phyloP scores from a whole-genome alignment of 1,140 invertebrate species.

The Diprion similis region DNA sequence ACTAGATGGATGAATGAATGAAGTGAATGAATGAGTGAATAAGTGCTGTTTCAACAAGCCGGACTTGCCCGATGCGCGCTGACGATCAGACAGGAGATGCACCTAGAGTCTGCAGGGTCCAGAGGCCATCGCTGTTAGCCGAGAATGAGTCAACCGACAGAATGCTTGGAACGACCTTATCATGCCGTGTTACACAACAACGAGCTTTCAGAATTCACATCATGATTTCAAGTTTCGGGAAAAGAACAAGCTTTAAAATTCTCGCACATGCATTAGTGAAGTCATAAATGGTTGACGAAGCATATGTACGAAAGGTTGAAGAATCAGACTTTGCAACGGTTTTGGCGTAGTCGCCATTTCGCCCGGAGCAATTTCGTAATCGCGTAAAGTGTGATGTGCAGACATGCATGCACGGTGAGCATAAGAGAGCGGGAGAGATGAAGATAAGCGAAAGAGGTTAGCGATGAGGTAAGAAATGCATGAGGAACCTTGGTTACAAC shows the following conservation, averaged over 20 bases:
- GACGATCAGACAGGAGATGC: background rate
- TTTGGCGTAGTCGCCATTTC: background rate
- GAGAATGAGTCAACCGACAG: too few relatives aligned
- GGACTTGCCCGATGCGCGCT: background rate
- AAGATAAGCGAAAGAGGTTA: too few relatives aligned
- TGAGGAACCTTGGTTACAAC: background rate
- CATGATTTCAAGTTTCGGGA: too few relatives aligned
- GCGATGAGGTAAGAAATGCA: too few relatives aligned
- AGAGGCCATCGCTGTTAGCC: background rate
- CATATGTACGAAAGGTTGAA: too few relatives aligned
- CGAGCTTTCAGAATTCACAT: too few relatives aligned
- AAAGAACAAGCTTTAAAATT: too few relatives aligned
- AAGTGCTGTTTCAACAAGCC: constrained; percentile 7
- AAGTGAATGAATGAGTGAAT: constrained; percentile 11
- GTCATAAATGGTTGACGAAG: too few relatives aligned
- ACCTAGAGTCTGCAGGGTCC: background rate
- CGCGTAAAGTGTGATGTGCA: background rate
- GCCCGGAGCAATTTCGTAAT: background rate
- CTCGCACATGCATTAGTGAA: too few relatives aligned
- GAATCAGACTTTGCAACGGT: background rate
- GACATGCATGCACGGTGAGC: background rate
- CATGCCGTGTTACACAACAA: too few relatives aligned
- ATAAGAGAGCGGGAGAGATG: too few relatives aligned
- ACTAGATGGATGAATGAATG: constrained; percentile 15
- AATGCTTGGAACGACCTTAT: too few relatives aligned